phyloP scores from a whole-genome alignment of 2,113 vertebrate species.

The Sisor rabdophorus region DNA sequence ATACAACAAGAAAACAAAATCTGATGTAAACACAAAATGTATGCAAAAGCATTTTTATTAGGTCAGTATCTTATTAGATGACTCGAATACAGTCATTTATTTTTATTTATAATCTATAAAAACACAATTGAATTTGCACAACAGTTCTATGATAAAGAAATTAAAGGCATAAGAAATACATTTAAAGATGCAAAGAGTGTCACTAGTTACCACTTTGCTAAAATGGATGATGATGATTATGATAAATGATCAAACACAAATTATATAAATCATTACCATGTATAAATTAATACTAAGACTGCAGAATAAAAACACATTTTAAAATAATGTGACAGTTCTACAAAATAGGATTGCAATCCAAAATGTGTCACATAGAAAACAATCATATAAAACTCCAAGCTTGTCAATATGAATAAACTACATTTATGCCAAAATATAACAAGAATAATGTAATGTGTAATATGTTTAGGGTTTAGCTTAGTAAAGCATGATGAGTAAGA shows the following conservation, averaged over 20 bases:
- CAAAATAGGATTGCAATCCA: neutral
- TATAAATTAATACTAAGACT: neutral
- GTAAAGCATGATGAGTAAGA: no score
- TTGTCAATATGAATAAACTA: no score
- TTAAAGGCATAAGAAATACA: neutral
- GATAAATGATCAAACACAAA: neutral
- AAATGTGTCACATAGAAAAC: neutral
- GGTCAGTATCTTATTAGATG: rapidly evolving
- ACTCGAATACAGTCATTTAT: neutral
- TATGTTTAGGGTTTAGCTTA: no score
- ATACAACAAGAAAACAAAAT: no score
- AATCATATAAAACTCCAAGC: no score
- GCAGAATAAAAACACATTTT: neutral
- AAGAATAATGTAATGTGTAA: no score
- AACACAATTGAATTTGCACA: neutral
- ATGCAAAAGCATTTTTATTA: neutral
- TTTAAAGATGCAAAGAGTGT: neutral
- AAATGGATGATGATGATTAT: neutral
- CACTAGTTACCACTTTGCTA: neutral
- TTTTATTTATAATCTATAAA: neutral
- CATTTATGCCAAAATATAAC: no score
- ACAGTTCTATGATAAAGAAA: neutral
- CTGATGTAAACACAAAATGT: neutral
- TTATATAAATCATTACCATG: neutral
- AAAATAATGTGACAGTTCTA: neutral